These are phyloP conservation scores for Triops longicaudatus DNA, from an alignment of 1,140 invertebrate genomes.

Conservation along the genomic window DNA sequence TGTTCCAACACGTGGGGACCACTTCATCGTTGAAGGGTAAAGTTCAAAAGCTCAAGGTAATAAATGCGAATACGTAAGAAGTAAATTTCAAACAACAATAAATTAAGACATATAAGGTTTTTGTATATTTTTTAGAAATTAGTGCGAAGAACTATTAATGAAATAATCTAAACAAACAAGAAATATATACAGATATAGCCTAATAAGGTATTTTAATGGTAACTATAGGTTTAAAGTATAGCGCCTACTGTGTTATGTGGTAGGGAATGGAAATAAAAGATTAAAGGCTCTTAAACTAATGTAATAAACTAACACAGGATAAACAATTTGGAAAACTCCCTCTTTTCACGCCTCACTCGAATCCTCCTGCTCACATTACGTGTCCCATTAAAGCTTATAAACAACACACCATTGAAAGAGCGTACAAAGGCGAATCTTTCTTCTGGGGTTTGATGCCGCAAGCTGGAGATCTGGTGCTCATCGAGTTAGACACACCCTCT, in stretches of 20 bases:
- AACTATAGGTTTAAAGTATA: too few species aligned
- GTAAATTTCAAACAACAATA: too few species aligned
- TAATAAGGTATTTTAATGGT: too few species aligned
- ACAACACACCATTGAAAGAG: slow-evolving; percentile 66
- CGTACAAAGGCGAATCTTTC: slow-evolving; percentile 79
- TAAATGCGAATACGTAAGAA: not conserved
- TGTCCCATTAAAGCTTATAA: slow-evolving; percentile 77
- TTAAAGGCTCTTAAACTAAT: slow-evolving; percentile 9
- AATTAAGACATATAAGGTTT: too few species aligned
- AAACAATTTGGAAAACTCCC: slow-evolving; percentile 84
- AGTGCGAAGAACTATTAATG: too few species aligned
- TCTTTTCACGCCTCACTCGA: slow-evolving; percentile 63
- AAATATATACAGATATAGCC: too few species aligned
- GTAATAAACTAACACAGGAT: slow-evolving; percentile 52
- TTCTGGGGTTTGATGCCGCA: slow-evolving; percentile 88
- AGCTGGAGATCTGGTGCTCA: slow-evolving; percentile 68
- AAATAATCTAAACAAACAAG: too few species aligned
- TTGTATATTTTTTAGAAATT: too few species aligned
- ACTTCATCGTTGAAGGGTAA: slow-evolving; percentile 94
- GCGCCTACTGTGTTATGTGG: too few species aligned
- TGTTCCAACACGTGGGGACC: slow-evolving; percentile 93
- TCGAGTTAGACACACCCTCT: slow-evolving; percentile 70
- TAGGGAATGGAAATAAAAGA: too few species aligned
- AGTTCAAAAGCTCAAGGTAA: slow-evolving; percentile 89
- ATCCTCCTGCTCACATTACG: slow-evolving; percentile 59